phyloP scores from a whole-genome alignment of 2,888 invertebrate species.

The Anarsia innoxiella region DNA sequence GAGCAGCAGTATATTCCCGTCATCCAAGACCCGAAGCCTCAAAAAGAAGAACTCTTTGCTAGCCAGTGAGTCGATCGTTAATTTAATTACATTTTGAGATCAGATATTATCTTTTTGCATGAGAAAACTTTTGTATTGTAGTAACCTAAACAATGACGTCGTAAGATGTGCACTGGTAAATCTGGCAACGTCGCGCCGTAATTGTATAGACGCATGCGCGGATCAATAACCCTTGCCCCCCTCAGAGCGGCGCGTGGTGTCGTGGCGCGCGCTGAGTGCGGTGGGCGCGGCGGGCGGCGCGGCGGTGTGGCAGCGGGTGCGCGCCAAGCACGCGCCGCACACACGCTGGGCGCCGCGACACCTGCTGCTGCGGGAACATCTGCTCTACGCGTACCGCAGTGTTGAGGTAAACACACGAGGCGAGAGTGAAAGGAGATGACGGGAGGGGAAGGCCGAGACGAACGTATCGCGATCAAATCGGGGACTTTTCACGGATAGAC shows the following conservation, averaged over 20 bases:
- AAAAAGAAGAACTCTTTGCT: conserved; percentile 85
- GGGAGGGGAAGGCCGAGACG: too few species aligned
- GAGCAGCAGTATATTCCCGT: conserved; percentile 73
- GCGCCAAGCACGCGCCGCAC: conserved; percentile 22
- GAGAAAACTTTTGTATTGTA: too few species aligned
- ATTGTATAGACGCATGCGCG: too few species aligned
- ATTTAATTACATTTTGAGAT: too few species aligned
- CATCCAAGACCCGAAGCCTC: conserved; percentile 75
- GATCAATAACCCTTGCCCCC: too few species aligned
- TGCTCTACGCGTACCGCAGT: conserved; percentile 51
- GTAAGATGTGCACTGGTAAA: too few species aligned
- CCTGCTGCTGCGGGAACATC: conserved; percentile 50
- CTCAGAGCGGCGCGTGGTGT: conserved; percentile 36
- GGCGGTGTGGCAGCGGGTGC: conserved; percentile 39
- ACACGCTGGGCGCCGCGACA: conserved; percentile 48
- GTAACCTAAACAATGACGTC: too few species aligned
- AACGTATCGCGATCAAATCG: too few species aligned
- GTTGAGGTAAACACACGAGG: too few species aligned
- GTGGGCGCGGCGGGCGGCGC: conserved; percentile 13
- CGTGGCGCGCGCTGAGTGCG: conserved; percentile 30
- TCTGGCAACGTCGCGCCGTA: too few species aligned
- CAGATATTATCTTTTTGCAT: too few species aligned
- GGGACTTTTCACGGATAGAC: too few species aligned
- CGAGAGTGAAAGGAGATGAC: neutral
- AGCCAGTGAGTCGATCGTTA: conserved; percentile 84